These are phyloP conservation scores for Microcebus griseorufus DNA, from an alignment of 2,113 vertebrate genomes.

Conservation along the genomic window DNA sequence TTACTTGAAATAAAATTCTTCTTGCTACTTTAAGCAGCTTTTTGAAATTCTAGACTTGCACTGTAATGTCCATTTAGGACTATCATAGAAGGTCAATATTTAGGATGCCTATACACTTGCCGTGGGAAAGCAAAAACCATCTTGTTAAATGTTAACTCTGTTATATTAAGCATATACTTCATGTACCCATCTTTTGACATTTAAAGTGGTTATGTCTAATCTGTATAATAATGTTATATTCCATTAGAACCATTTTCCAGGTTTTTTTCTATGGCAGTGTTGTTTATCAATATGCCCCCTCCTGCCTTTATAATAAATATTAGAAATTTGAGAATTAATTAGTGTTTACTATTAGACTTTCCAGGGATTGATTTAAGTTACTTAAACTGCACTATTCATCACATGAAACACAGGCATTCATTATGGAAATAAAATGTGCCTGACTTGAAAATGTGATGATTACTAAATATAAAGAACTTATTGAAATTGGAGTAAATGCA, in stretches of 20 bases:
- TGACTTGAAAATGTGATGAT: slow-evolving; percentile 40
- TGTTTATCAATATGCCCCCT: not conserved
- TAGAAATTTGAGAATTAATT: slow-evolving; percentile 46
- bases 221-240: not conserved
- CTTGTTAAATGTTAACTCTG: not conserved
- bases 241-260: not conserved
- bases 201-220: not conserved
- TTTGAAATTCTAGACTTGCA: not conserved
- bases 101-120: not conserved
- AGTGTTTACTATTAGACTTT: slow-evolving; percentile 11
- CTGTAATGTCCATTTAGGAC: not conserved
- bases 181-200: not conserved
- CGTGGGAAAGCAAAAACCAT: not conserved
- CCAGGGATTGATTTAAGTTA: not conserved
- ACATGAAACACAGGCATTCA: not conserved
- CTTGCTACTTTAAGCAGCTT: not conserved
- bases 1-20: slow-evolving; percentile 2
- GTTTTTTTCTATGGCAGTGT: not conserved
- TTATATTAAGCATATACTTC: not conserved
- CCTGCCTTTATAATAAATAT: not conserved
- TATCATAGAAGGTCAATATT: not conserved
- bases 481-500: not conserved
- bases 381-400: not conserved
- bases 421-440: slow-evolving; percentile 29
- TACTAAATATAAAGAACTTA: not conserved